phyloP scores from a whole-genome alignment of 1,140 invertebrate species.

The Pachypsylla venusta region DNA sequence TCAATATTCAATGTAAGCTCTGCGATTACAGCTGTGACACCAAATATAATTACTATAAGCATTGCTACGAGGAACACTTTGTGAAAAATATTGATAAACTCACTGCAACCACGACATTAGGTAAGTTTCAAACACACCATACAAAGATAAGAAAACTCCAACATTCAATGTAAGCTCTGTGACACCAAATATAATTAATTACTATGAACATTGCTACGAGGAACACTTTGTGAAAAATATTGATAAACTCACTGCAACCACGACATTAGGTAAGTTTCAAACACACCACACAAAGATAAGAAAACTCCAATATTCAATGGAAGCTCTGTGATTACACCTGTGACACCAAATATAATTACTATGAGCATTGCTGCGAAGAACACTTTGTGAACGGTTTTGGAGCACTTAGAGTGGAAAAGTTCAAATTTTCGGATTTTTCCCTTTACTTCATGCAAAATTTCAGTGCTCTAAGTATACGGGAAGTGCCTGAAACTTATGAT shows the following conservation, averaged over 20 bases:
- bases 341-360: neutral
- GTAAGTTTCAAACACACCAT: neutral
- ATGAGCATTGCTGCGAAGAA: neutral
- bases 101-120: neutral
- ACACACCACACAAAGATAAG: no score
- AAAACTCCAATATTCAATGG: neutral
- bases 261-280: neutral
- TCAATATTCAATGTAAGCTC: neutral
- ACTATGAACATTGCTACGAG: constrained; percentile 1
- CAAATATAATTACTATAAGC: neutral
- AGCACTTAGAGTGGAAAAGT: no score
- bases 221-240: neutral
- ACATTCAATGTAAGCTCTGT: neutral
- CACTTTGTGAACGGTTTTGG: neutral
- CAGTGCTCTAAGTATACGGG: no score
- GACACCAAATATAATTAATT: neutral
- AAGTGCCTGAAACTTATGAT: no score
- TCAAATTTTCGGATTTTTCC: no score
- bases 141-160: no score
- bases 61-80: constrained; percentile 2
- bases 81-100: neutral
- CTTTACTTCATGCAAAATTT: no score
- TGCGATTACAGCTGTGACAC: neutral
- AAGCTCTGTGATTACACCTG: neutral
- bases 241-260: neutral